These are phyloP conservation scores for Ceratitis capitata DNA, from an alignment of 1,140 invertebrate species.

Conservation along the genomic window DNA sequence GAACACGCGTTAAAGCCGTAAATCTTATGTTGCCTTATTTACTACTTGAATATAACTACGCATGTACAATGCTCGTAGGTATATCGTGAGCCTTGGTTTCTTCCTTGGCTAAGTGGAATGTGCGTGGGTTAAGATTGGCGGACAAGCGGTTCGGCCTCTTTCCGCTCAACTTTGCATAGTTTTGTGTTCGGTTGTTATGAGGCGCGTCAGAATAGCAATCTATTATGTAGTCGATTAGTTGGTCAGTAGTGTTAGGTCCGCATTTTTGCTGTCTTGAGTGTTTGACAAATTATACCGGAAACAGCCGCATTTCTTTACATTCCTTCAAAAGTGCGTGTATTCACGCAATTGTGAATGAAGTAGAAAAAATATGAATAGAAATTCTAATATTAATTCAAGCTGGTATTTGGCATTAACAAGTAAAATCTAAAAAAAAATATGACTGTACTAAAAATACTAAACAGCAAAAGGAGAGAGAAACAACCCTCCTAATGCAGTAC, in stretches of 20 bases:
- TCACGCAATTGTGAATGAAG: not conserved
- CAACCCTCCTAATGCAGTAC: too few relatives aligned
- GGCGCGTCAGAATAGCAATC: not conserved
- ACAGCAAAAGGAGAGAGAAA: too few relatives aligned
- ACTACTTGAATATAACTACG: not conserved
- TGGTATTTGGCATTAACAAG: too few relatives aligned
- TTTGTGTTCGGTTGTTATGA: not conserved
- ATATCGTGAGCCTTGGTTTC: too few relatives aligned
- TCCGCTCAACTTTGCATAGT: not conserved
- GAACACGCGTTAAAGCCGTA: not conserved
- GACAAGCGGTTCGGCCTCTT: not conserved
- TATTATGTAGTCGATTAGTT: constrained; percentile 1
- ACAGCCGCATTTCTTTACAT: not conserved
- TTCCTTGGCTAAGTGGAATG: not conserved
- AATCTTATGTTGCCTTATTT: not conserved
- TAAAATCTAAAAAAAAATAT: too few relatives aligned
- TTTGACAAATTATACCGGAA: constrained; percentile 7
- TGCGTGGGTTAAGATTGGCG: not conserved
- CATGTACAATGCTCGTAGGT: too few relatives aligned
- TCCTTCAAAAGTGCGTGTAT: not conserved
- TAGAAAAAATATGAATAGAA: too few relatives aligned
- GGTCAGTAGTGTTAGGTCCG: not conserved
- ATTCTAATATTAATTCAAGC: too few relatives aligned
- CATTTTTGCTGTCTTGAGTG: not conserved
- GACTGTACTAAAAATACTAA: too few relatives aligned